Evolutionary conservation across 2,113 vertebrate species (phyloP).

Genomic region (Brachirus orientalis): DNA sequence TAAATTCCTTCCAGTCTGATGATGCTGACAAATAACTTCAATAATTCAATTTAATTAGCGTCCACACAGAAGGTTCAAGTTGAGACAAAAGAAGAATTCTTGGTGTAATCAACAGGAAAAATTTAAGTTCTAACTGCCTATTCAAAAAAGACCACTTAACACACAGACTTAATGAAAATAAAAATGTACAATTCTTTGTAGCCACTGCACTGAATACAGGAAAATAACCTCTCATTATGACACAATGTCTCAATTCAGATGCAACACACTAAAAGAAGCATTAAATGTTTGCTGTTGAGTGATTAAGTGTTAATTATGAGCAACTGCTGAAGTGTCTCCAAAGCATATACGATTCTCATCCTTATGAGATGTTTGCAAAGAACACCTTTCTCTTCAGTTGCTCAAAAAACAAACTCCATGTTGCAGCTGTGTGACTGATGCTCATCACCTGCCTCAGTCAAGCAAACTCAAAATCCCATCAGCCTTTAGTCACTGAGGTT

Average conservation of each 20-base stretch:
- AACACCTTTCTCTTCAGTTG: too few relatives aligned
- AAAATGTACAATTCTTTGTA: neutral
- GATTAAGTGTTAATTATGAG: neutral
- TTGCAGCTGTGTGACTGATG: neutral
- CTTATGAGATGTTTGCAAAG: too few relatives aligned
- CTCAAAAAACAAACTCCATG: neutral
- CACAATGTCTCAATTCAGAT: conserved; percentile 1
- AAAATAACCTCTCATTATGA: neutral
- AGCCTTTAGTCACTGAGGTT: neutral
- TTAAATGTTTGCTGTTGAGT: too few relatives aligned
- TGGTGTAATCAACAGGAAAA: neutral
- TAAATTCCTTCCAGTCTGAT: too few relatives aligned
- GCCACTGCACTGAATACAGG: neutral
- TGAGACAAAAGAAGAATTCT: neutral
- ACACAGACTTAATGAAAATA: too few relatives aligned
- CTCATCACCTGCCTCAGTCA: neutral
- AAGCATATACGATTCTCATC: too few relatives aligned
- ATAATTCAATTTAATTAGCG: too few relatives aligned
- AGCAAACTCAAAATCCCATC: neutral
- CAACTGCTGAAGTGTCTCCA: too few relatives aligned
- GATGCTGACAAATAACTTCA: too few relatives aligned
- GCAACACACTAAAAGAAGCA: neutral
- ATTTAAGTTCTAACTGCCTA: neutral
- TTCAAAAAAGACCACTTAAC: neutral
- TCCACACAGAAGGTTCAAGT: neutral